Evolutionary conservation across 2,888 invertebrate species (phyloP), one percentile per base, ranked within the genome.

Genomic region (Lordiphosa fenestrarum): DNA sequence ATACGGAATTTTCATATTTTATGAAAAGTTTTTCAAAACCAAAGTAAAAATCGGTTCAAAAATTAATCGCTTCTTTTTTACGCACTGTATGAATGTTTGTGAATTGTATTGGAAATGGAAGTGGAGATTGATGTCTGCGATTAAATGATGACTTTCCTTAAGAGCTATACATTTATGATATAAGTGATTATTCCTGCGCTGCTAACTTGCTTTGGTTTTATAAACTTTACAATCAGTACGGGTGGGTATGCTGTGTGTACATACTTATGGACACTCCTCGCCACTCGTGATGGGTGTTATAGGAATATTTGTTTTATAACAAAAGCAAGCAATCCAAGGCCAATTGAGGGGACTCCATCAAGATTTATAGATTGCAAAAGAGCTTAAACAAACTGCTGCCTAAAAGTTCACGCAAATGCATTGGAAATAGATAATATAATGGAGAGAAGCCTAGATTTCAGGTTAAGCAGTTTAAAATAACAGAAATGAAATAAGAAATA

Each of bases 151-250:
- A 9, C 30, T 30, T 30, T 30, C 1, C 9, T 30, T 30, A 30
- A 10, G 3, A 3, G 30, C 30, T 30, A 30, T 2, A 23, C 41
- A 38, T 35, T 13, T 41, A 55, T 51, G 44, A 30, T 47, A 44
- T 23, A 41, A 55, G 39, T 51, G 47, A 36, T 60, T 36, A 40
- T 63, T 56, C 66, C 66, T 61, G 50, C 54, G 48, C 53, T 63
- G 38, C 63, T 66, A 69, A 62, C 58, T 63, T 52, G 55, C 40
- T 37, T 61, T 39, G 57, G 47, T 71, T 76, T 61, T 33, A 62
- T 69, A 66, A 71, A 78, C 59, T 66, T 80, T 78, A 74, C 70
- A 44, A 80, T 85, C 81, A 85, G 85, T 81, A 76, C 84, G 81
- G 85, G 81, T 81, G 81, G 82, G 85, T 66, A 55, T 53, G 67